Percentiles rank a stretch among this genome's conserved stretches.
phyloP scores from a whole-genome alignment of 2,113 vertebrate genomes.

The Gnathonemus echidnorhynchus region DNA sequence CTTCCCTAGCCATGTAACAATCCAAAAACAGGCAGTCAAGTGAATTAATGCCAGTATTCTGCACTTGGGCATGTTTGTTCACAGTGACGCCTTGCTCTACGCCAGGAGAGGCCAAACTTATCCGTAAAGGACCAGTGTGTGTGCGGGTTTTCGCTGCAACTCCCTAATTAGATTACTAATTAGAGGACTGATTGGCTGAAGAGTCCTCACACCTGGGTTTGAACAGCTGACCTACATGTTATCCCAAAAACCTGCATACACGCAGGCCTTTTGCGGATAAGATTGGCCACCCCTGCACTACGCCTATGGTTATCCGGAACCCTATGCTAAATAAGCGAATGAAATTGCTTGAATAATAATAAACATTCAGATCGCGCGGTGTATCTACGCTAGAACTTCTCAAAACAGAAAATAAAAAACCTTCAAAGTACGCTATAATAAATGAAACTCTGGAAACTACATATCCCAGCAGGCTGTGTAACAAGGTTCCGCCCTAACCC shows the following conservation, averaged over 20 bases:
- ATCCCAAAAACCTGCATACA: too few relatives aligned
- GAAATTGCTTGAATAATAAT: not conserved
- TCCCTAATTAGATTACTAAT: too few relatives aligned
- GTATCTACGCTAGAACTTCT: not conserved
- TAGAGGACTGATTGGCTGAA: too few relatives aligned
- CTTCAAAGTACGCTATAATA: not conserved
- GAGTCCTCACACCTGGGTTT: too few relatives aligned
- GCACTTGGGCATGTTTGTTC: not conserved
- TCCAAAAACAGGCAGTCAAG: not conserved
- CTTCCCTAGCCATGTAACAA: not conserved
- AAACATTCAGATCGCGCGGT: not conserved
- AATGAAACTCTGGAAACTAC: not conserved
- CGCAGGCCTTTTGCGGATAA: too few relatives aligned
- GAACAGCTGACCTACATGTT: too few relatives aligned
- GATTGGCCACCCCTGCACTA: not conserved
- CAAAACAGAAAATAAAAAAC: not conserved
- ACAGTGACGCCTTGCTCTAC: not conserved
- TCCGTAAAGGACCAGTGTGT: too few relatives aligned
- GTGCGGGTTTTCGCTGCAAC: too few relatives aligned
- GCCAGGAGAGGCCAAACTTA: too few relatives aligned
- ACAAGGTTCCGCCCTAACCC: not conserved
- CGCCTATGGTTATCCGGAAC: not conserved
- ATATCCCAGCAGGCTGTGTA: constrained; percentile 1
- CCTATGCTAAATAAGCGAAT: not conserved
- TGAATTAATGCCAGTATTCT: not conserved